Evolutionary conservation across 2,797 vertebrate genomes (phyloP), one percentile per base, ranked within the genome.

Genomic region (Macropus fuliginosus): DNA sequence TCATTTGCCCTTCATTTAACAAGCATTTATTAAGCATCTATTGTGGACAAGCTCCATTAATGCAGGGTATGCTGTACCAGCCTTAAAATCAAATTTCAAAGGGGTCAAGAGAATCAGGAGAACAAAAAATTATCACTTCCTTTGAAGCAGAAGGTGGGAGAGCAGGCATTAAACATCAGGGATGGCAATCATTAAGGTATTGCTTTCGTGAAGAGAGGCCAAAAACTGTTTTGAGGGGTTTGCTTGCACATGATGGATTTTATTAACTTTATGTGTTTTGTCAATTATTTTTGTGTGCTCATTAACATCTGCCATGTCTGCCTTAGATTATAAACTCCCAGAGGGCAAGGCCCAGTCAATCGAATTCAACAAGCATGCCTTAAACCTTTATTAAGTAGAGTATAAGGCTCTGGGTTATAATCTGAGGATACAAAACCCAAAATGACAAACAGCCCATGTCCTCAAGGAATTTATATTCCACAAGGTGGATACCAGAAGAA

Each of bases 131-230:
- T 55, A 92, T 91, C 66, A 95, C 54, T 92, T 92, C 28, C 50
- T 54, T 93, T 94, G 95, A 96, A 97, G 95, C 16, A 13, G 24
- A 96, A 91, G 81, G 10, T 91, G 87, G 91, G 56, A 93, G 96
- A 93, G 90, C 92, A 46, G 59, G 5, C 5, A 95, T 92, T 81
- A 40, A 91, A 57, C 28, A 18, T 1, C 56, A 74, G 0, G 54
- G 54, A 91, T 62, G 5, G 34, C 40, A 62, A 5, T 91, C 93
- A 54, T 94, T 94, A 57, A 94, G 50, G 92, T 5, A 91, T 54
- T 56, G 28, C 52, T 92, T 92, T 91, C 24, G 4, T 93, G 31
- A 96, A 55, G 24, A 95, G 93, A 92, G 12, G 2, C 6, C 92
- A 93, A 93, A 40, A 29, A 96, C 50, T 54, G 54, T 90, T 94